Conservation (phyloP, 2,113 vertebrate genomes). For the Mastomys coucha region DNA sequence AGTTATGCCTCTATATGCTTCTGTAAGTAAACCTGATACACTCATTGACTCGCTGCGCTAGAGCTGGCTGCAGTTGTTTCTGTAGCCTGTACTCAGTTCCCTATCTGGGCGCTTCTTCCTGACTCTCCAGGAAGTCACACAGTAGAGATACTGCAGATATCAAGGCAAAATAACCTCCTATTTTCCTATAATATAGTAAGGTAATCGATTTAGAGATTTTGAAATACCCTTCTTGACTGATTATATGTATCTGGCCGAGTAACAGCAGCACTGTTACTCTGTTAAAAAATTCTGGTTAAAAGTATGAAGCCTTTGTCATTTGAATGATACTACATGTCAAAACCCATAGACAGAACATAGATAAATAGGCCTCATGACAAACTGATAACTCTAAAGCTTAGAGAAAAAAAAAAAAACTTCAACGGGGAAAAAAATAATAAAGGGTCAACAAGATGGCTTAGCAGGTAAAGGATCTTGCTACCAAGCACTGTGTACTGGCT, state of each 20-base stretch:
- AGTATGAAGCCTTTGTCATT: constrained; percentile 37
- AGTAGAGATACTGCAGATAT: neutral
- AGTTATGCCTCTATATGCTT: neutral
- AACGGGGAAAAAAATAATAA: constrained; percentile 9
- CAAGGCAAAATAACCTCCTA: constrained; percentile 2
- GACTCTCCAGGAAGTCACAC: neutral
- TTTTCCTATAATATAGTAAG: neutral
- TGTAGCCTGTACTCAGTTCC: neutral
- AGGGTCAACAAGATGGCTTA: neutral
- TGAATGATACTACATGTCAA: neutral
- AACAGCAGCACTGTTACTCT: neutral
- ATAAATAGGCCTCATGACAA: neutral
- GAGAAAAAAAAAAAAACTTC: neutral
- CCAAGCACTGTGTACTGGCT: neutral
- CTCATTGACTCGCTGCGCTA: neutral
- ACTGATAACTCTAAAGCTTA: neutral
- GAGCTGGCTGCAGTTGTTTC: neutral
- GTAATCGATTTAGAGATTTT: constrained; percentile 41
- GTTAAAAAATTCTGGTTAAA: constrained; percentile 22
- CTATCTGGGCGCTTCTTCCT: neutral
- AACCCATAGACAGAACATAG: neutral
- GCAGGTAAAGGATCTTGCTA: neutral
- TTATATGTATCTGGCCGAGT: neutral
- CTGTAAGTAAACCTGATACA: neutral
- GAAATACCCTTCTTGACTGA: neutral